A percentile compares a stretch with the other conserved stretches of the same genome.
Conservation (phyloP, 1,140 invertebrate genomes). For the Alviniconcha marisindica region DNA sequence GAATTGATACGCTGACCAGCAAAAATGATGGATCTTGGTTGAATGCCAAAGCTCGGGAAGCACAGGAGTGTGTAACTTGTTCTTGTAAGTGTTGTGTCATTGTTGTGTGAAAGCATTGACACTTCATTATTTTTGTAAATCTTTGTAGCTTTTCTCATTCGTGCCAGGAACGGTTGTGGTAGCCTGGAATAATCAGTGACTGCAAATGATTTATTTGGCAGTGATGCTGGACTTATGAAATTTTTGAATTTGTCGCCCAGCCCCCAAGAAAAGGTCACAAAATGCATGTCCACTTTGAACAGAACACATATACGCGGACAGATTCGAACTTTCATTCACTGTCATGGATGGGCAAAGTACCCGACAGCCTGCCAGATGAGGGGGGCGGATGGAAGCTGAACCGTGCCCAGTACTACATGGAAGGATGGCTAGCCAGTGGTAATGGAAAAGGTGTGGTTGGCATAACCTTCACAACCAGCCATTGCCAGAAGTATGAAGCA, state of each 20-base stretch:
- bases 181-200: conserved; percentile 19
- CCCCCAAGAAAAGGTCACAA: conserved; percentile 8
- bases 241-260: not conserved
- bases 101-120: no score
- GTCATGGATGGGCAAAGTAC: conserved; percentile 99
- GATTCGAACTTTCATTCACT: conserved; percentile 96
- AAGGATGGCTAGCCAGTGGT: conserved; percentile 98
- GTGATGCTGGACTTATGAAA: conserved; percentile 23
- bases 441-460: conserved; percentile 96
- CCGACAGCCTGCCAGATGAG: conserved; percentile 86
- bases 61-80: no score
- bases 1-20: no score
- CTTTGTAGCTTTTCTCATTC: no score
- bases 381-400: conserved; percentile 86
- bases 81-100: no score
- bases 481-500: conserved; percentile 78
- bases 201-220: conserved; percentile 24
- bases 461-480: conserved; percentile 96
- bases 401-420: conserved; percentile 96
- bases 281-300: conserved; percentile 87
- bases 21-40: no score
- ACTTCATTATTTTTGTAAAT: no score
- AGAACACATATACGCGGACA: conserved; percentile 92
- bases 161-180: no score
- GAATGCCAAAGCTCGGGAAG: no score